Base-by-base conservation (phyloP, 2,797 vertebrate species). In the Notolabrus celidotus region DNA sequence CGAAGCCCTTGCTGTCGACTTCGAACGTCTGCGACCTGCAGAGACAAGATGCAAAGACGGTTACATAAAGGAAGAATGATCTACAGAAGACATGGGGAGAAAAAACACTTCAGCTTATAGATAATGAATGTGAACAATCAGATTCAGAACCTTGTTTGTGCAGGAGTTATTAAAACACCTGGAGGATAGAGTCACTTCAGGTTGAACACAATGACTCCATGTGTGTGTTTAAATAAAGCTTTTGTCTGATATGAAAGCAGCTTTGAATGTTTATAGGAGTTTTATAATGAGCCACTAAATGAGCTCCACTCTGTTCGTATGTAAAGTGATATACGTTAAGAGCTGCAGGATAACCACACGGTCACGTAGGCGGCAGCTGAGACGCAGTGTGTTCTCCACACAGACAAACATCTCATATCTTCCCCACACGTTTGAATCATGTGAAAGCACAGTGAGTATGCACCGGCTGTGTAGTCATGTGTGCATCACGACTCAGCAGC, bases 1-100 rank as follows among this genome's bases (percentile, higher is more conserved):
- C 89, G 1, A 76, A 39, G 45, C 7, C 10, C 72, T 45, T 79
- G 53, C n/a, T 74, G 50, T 92, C 86, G 5, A 74, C 66, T 5
- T 95, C 94, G 0, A 93, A 93, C 0, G 94, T 95, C 71, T 94
- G 84, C 0, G 95, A 95, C 69, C 96, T 96, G 88, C n/a, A 0
- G 12, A 52, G 17, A 76, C 3, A 55, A 63, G 70, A 10, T 46
- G 19, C 9, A 34, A 3, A 46, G n/a, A 22, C 11, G 39, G 56
- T 2, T 53, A 14, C 23, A 22, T 49, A 20, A 17, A 47, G 12
- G 8, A 53, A 33, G 23, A 36, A 5, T 22, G 17, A 14, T 57
- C 38, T 64, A 47, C 36, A 45, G 41, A 25, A 20, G 11, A n/a
- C n/a, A n/a, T n/a, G n/a, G n/a, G n/a, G n/a, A n/a, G n/a, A n/a